Evolutionary conservation across 2,888 invertebrate species (phyloP), one percentile per base, ranked within the genome.

Genomic region (Stegophylla sp.): DNA sequence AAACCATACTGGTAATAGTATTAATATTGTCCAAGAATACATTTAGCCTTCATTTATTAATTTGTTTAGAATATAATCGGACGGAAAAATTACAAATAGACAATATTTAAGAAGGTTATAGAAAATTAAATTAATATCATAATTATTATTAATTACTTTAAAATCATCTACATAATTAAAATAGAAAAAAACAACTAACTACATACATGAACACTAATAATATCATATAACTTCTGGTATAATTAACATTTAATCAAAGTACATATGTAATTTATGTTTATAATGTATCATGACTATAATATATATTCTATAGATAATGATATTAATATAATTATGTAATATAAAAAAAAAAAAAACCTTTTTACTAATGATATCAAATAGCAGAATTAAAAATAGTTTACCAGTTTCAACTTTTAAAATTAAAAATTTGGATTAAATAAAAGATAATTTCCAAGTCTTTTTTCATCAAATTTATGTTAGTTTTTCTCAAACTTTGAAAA

Each of bases 21-120:
- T 34, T 34, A 34, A 34, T 34, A 34, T 34, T 51, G 51, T 59
- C 26, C 59, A 26, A 59, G 3, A 59, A 59, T 13, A 26, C 4
- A 5, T 26, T 7, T 26, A 28, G 15, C 28, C 28, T 61, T 28
- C 28, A 61, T 28, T 28, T 61, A 17, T 61, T 4, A 41, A 20
- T 64, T 10, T 51, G 51, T 51, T 51, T n/a, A 51, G 3, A 34
- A 28, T 34, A 17, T n/a, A n/a, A n/a, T 41, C 34, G 10, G n/a
- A 59, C 26, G 26, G 26, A 34, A 43, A 10, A 64, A 41, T 17
- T 34, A 41, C 41, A 41, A 41, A 63, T 43, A 41, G 43, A 20
- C 41, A 64, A 64, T 23, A 53, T 53, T 63, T n/a, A 34, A 43
- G 20, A 64, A 64, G 64, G 15, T 43, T 43, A 64, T 7, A 64